Base-by-base conservation (phyloP, 2,797 vertebrate species). In the Momotus momota region DNA sequence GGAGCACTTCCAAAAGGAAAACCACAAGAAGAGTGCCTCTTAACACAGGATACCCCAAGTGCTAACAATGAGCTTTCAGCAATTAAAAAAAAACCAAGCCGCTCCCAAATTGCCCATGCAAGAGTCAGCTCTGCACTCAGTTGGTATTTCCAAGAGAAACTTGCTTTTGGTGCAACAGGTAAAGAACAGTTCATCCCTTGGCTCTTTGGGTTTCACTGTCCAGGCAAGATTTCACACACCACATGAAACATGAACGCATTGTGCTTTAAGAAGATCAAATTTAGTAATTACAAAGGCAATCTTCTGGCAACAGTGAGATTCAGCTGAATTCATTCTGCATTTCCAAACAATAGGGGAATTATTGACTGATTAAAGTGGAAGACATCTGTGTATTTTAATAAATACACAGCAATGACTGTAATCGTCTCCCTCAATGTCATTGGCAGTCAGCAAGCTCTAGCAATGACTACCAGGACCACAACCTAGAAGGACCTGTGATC, bases 1-100 rank as follows among this genome's bases (percentile, higher is more conserved):
- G 92, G 87, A 94, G 54, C 20, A 52, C 12, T 78, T 94, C 83
- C 92, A 95, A 92, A 71, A 79, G 58, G 35, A 73, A 97, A 97
- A 70, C 72, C 81, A 82, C 87, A 66, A 35, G 78, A 82, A 78
- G 33, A 46, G 10, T 74, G 72, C 40, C 78, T 94, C 89, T 86
- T 45, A 52, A 26, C 55, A 81, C 60, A 62, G 71, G 84, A 61
- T 26, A 75, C 35, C 70, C 81, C 21, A 43, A 5, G 51, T 2
- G 40, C 38, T 72, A 94, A 69, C 60, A 88, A 40, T 54, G 49
- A 94, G 55, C 57, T 79, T 84, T 48, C 33, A 69, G 26, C 75
- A 80, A 78, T 69, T 85, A 33, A 55, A 80, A 48, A 48, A 38
- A 52, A 43, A 29, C 10, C 1, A 8, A 72, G 38, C 26, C 62